Base-by-base conservation (phyloP, 2,797 vertebrate species). In the Oreonectes daqikongensis region DNA sequence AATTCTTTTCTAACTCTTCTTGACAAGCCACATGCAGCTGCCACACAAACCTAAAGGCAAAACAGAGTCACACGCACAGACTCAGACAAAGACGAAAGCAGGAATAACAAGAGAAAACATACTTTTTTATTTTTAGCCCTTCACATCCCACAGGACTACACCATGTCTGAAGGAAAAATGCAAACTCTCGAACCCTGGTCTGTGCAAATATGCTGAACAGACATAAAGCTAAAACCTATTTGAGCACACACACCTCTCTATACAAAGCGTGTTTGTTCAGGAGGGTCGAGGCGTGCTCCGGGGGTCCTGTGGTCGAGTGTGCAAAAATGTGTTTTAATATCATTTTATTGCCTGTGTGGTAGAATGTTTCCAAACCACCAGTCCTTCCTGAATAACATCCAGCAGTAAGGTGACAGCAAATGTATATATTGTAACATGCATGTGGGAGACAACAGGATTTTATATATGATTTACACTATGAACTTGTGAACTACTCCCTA, bases 111-210 rank as follows among this genome's bases (percentile, higher is more conserved):
- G 15, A 78, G 40, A 63, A 46, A 73, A 22, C 32, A 17, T 32
- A 60, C 55, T 60, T 66, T 11, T 50, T 38, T 81, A 84, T 81
- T 81, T 77, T 79, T 79, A 84, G 73, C 20, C 70, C 18, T 81
- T 53, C 42, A 24, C 55, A 69, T 81, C 52, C 82, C 69, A 53
- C 70, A 74, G 65, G 30, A 70, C 61, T 63, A 63, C 79, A 79
- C 70, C 71, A 65, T 22, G 79, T 79, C 68, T 79, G 67, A 59
- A 30, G 17, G 4, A 65, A 60, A 65, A 73, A 40, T 26, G 22
- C 42, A 59, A 73, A 35, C 75, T 61, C 55, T 61, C 22, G 52
- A 60, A 38, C 50, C 48, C 28, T 76, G 60, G 35, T 72, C 50
- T 28, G 70, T 42, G 28, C 53, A 55, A 42, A 44, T 65, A 60